Conservation (phyloP, 92 coral and sea anemone genomes). For the Palythoa heliodiscus region DNA sequence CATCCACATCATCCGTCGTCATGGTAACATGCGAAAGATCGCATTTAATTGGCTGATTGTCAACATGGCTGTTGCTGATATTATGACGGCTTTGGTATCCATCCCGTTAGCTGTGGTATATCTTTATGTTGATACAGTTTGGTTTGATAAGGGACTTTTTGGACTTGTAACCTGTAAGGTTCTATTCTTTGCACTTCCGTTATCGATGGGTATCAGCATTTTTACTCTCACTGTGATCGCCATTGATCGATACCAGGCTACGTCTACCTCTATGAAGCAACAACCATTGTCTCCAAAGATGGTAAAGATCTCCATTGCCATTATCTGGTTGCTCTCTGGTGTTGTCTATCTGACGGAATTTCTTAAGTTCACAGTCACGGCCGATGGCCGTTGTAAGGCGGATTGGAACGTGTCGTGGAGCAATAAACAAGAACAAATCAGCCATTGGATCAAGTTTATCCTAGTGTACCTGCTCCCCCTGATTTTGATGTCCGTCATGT, state of each 20-base stretch:
- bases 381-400: not conserved
- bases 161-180: slow-evolving; percentile 27
- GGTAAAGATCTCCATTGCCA: slow-evolving; percentile 18
- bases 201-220: slow-evolving; percentile 15
- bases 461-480: slow-evolving; percentile 21
- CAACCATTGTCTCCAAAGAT: slow-evolving; percentile 1
- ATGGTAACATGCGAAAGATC: slow-evolving; percentile 28
- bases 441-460: not conserved
- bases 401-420: slow-evolving; percentile 1
- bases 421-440: not conserved
- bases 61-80: slow-evolving; percentile 32
- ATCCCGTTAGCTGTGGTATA: not conserved
- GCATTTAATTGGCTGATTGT: slow-evolving; percentile 39
- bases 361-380: slow-evolving; percentile 8
- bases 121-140: slow-evolving; percentile 1
- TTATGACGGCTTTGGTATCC: slow-evolving; percentile 7
- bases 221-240: slow-evolving; percentile 13
- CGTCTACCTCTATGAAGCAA: slow-evolving; percentile 1
- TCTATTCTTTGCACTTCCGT: not conserved
- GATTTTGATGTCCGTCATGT: not conserved
- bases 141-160: slow-evolving; percentile 23
- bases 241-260: slow-evolving; percentile 25
- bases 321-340: slow-evolving; percentile 15
- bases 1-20: slow-evolving; percentile 37
- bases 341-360: slow-evolving; percentile 6